These are phyloP conservation scores for Drosophila peninsularis DNA, from an alignment of 2,888 invertebrate species.

Conservation along the genomic window DNA sequence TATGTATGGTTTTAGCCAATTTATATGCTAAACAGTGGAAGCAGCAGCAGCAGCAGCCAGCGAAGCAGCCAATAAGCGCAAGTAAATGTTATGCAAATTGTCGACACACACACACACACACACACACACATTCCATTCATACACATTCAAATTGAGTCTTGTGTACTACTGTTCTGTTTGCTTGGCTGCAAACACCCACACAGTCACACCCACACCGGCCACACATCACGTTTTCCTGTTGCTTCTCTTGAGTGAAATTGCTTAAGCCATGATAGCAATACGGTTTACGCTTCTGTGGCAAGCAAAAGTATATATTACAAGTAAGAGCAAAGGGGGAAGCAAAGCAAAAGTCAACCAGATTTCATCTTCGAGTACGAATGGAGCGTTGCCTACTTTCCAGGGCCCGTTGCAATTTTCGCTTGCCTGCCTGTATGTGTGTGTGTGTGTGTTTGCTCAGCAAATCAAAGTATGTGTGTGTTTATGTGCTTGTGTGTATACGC, in stretches of 20 bases:
- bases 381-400: slow-evolving; percentile 47
- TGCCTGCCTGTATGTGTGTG: slow-evolving; percentile 2
- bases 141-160: slow-evolving; percentile 19
- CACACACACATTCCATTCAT: not conserved
- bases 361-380: slow-evolving; percentile 22
- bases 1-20: slow-evolving; percentile 34
- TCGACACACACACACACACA: slow-evolving; percentile 10
- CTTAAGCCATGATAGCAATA: slow-evolving; percentile 31
- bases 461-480: slow-evolving; percentile 21
- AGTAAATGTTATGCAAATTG: slow-evolving; percentile 66
- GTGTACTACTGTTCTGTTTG: slow-evolving; percentile 5
- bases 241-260: slow-evolving; percentile 46
- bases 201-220: not conserved
- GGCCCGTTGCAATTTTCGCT: slow-evolving; percentile 23
- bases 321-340: not conserved
- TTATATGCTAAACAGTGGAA: slow-evolving; percentile 59
- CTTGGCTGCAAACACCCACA: slow-evolving; percentile 6
- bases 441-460: slow-evolving; percentile 29
- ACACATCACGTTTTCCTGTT: slow-evolving; percentile 49
- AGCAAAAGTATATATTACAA: not conserved
- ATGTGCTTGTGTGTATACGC: slow-evolving; percentile 16
- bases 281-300: slow-evolving; percentile 29
- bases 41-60: slow-evolving; percentile 12
- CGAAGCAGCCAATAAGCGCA: slow-evolving; percentile 41
- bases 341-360: slow-evolving; percentile 32